phyloP scores from a whole-genome alignment of 2,888 invertebrate species.

The Oxyscelio sp. region DNA sequence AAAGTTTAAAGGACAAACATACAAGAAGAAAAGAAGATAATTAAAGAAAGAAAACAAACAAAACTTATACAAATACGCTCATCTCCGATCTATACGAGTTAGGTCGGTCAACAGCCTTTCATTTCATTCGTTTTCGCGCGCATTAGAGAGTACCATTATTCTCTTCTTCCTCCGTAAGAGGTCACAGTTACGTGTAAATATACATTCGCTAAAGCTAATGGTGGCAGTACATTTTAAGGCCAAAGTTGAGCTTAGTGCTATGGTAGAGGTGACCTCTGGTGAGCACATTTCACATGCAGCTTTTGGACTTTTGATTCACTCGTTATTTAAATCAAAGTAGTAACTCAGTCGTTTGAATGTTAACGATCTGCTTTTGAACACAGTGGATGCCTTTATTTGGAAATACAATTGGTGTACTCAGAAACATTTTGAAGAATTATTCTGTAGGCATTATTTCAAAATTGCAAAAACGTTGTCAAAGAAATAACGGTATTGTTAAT shows the following conservation, averaged over 20 bases:
- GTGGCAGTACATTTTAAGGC: slow-evolving; percentile 62
- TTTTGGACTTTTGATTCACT: slow-evolving; percentile 23
- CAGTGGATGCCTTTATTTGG: slow-evolving; percentile 5
- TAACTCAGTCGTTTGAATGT: slow-evolving; percentile 2
- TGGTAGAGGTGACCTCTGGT: slow-evolving; percentile 72
- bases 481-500: neutral
- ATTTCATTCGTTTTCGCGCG: slow-evolving; percentile 43
- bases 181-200: slow-evolving; percentile 67
- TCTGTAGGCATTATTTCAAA: slow-evolving; percentile 5
- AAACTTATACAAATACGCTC: slow-evolving; percentile 14
- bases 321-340: slow-evolving; percentile 18
- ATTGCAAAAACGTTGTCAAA: neutral
- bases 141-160: slow-evolving; percentile 43
- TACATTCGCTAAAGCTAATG: slow-evolving; percentile 47
- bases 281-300: slow-evolving; percentile 54
- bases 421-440: slow-evolving; percentile 21
- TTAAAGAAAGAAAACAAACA: neutral
- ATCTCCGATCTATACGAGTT: slow-evolving; percentile 39
- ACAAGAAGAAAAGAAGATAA: slow-evolving; percentile 10
- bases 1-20: slow-evolving; percentile 27
- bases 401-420: neutral
- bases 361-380: neutral
- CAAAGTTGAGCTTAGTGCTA: slow-evolving; percentile 63
- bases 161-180: slow-evolving; percentile 70
- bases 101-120: slow-evolving; percentile 38